Conservation (phyloP, 2,797 vertebrate genomes). For the Enteromius afrohamiltoni region DNA sequence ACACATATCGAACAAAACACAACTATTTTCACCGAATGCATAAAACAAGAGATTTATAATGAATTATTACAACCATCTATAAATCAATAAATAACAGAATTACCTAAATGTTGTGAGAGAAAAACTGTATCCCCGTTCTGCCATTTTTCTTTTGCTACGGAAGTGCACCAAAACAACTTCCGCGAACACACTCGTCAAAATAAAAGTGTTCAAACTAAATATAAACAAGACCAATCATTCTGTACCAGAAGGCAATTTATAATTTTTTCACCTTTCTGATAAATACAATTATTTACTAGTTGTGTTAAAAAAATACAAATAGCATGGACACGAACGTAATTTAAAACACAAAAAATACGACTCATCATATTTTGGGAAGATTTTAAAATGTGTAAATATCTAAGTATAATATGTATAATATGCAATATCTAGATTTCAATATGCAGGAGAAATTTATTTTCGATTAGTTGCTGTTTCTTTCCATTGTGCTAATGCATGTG, state of each 20-base stretch:
- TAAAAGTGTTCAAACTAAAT: neutral
- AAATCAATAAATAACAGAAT: neutral
- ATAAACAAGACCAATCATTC: neutral
- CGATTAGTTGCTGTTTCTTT: neutral
- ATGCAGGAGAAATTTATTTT: too few relatives aligned
- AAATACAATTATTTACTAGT: neutral
- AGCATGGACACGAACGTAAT: neutral
- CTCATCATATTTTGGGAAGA: neutral
- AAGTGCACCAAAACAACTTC: constrained; percentile 20
- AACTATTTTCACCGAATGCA: neutral
- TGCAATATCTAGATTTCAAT: neutral
- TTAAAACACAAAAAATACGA: neutral
- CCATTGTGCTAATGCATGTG: neutral
- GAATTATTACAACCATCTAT: neutral
- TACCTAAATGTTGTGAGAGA: constrained; percentile 98
- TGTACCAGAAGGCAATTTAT: neutral
- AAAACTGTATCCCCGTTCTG: constrained; percentile 96
- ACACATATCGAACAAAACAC: neutral
- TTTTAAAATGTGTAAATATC: neutral
- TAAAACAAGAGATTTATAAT: neutral
- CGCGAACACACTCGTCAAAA: constrained; percentile 7
- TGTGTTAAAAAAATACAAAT: neutral
- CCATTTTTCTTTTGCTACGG: constrained; percentile 76
- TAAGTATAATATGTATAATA: too few relatives aligned
- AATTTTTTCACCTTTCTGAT: neutral